Evolutionary conservation across 2,888 invertebrate genomes (phyloP).

Genomic region (Entomobrya proxima): DNA sequence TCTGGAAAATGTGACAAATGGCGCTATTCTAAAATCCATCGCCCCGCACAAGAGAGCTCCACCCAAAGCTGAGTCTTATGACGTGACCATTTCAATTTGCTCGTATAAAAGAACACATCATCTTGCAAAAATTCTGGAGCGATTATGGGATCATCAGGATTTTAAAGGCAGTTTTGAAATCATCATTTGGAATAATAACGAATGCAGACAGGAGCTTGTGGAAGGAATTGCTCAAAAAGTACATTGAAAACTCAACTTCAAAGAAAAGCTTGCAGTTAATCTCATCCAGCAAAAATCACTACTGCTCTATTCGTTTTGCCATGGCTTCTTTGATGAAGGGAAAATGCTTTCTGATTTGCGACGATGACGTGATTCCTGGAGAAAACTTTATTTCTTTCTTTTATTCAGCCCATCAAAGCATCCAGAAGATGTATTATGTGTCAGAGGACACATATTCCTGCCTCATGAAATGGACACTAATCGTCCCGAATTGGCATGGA

Average conservation of each 20-base stretch:
- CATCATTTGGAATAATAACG: slow-evolving; percentile 70
- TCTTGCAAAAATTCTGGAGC: slow-evolving; percentile 51
- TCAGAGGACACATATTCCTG: slow-evolving; percentile 64
- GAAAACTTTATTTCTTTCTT: slow-evolving; percentile 65
- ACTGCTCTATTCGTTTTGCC: slow-evolving; percentile 66
- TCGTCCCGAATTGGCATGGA: slow-evolving; percentile 62
- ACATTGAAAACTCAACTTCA: slow-evolving; percentile 23
- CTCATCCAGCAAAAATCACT: slow-evolving; percentile 61
- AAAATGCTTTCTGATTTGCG: slow-evolving; percentile 62
- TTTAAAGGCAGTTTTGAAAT: slow-evolving; percentile 62
- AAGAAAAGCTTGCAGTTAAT: slow-evolving; percentile 48
- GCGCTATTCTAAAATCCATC: too few species aligned
- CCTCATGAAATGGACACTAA: slow-evolving; percentile 50
- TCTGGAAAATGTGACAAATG: slow-evolving; percentile 37
- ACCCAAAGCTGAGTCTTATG: neutral
- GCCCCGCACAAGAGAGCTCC: too few species aligned
- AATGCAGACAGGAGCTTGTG: slow-evolving; percentile 47
- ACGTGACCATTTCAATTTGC: slow-evolving; percentile 68
- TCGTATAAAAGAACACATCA: slow-evolving; percentile 68
- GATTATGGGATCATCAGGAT: slow-evolving; percentile 65
- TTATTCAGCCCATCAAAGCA: slow-evolving; percentile 50
- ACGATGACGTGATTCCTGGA: slow-evolving; percentile 66
- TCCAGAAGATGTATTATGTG: slow-evolving; percentile 64
- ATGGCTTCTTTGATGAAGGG: slow-evolving; percentile 68
- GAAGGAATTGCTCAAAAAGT: slow-evolving; percentile 36